Evolutionary conservation across 2,888 invertebrate genomes (phyloP).

Genomic region (Spatulosminthurus flaviceps): DNA sequence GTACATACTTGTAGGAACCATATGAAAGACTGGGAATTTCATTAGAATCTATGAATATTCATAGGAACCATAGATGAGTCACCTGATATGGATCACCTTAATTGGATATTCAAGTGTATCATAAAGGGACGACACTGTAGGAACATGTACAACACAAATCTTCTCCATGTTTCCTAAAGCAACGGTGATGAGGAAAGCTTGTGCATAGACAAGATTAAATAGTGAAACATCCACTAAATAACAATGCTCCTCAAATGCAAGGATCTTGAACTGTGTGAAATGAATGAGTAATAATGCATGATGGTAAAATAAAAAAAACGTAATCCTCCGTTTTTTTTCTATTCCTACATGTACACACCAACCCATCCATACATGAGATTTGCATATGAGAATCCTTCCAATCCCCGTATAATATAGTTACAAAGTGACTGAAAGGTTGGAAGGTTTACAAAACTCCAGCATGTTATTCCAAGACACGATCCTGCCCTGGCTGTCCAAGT

Average conservation of each 20-base stretch:
- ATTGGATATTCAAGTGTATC: too few species aligned
- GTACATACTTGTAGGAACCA: too few species aligned
- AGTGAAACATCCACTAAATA: background rate
- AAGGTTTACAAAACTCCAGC: slow-evolving; percentile 3
- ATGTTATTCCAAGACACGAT: background rate
- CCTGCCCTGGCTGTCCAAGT: too few species aligned
- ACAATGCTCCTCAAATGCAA: background rate
- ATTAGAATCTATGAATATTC: too few species aligned
- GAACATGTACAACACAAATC: too few species aligned
- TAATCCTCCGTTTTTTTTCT: background rate
- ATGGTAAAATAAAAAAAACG: slow-evolving; percentile 33
- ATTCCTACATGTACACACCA: too few species aligned
- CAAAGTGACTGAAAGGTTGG: background rate
- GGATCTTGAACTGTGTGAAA: slow-evolving; percentile 31
- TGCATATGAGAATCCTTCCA: background rate
- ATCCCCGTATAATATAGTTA: background rate
- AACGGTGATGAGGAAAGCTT: background rate
- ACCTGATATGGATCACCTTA: too few species aligned
- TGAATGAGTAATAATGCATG: slow-evolving; percentile 39
- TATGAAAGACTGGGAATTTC: too few species aligned
- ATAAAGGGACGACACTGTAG: too few species aligned
- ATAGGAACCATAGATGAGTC: too few species aligned
- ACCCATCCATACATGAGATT: background rate
- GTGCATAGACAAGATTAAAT: background rate
- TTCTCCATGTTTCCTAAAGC: too few species aligned